Evolutionary conservation across 2,888 invertebrate genomes (phyloP).

Genomic region (Mimumesa dahlbomi): DNA sequence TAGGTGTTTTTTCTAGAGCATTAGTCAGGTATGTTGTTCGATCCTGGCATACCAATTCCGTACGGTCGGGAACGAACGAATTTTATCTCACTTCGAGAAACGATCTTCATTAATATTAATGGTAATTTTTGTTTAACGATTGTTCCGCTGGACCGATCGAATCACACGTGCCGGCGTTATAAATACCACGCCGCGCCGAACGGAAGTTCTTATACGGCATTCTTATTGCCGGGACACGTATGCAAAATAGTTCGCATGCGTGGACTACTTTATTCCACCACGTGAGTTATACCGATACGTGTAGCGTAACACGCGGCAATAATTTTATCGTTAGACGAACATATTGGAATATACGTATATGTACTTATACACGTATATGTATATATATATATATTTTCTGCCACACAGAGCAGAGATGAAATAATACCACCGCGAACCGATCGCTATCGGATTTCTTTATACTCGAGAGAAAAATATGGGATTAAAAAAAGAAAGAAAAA

Average conservation of each 20-base stretch:
- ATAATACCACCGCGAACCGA: too few species aligned
- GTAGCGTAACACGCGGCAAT: background rate
- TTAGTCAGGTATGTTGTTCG: constrained; percentile 36
- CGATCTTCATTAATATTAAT: constrained; percentile 50
- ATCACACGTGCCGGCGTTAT: constrained; percentile 34
- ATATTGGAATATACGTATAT: too few species aligned
- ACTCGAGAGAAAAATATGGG: too few species aligned
- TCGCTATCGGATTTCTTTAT: too few species aligned
- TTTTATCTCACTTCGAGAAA: background rate
- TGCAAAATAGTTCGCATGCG: constrained; percentile 43
- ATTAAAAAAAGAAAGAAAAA: background rate
- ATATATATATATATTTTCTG: too few species aligned
- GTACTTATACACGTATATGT: too few species aligned
- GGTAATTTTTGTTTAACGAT: constrained; percentile 39
- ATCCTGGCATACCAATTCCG: constrained; percentile 22
- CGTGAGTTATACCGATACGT: background rate
- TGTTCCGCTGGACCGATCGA: constrained; percentile 28
- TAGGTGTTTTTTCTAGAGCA: constrained; percentile 53
- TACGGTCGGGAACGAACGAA: constrained; percentile 14
- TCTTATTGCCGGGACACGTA: constrained; percentile 50
- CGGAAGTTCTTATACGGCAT: constrained; percentile 51
- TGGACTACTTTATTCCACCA: constrained; percentile 32
- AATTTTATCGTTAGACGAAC: too few species aligned
- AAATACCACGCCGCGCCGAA: too few species aligned
- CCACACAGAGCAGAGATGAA: too few species aligned